A percentile compares a stretch with the other conserved stretches of the same genome.
Conservation (phyloP, 1,140 invertebrate genomes). For the Chelonus insularis region DNA sequence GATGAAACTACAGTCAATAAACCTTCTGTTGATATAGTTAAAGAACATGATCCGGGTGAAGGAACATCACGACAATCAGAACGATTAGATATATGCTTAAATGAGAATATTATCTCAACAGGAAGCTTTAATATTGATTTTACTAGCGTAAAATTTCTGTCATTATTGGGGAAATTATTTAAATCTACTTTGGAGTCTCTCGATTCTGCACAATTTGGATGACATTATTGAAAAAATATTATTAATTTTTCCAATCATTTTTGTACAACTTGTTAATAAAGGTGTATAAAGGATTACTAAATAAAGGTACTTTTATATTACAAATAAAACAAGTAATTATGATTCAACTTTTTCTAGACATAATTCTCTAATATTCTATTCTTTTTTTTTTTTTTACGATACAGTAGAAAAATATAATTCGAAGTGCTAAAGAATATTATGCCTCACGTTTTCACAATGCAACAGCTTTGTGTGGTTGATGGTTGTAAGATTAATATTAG, state of each 20-base stretch:
- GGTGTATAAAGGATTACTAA: conserved; percentile 8
- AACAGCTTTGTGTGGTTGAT: conserved; percentile 16
- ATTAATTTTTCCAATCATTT: conserved; percentile 11
- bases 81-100: conserved; percentile 23
- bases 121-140: conserved; percentile 42
- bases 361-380: conserved; percentile 26
- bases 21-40: conserved; percentile 28
- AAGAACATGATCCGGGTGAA: conserved; percentile 28
- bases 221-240: conserved; percentile 20
- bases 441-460: conserved; percentile 32
- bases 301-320: too few species aligned
- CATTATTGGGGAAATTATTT: conserved; percentile 50
- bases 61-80: neutral
- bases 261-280: conserved; percentile 12
- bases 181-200: conserved; percentile 55
- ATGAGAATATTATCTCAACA: conserved; percentile 45
- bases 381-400: conserved; percentile 38
- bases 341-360: conserved; percentile 20
- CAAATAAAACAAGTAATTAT: too few species aligned
- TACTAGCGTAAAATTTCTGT: conserved; percentile 45
- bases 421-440: conserved; percentile 49
- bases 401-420: conserved; percentile 61
- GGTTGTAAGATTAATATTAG: conserved; percentile 4
- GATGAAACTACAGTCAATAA: conserved; percentile 41
- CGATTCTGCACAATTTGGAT: conserved; percentile 52